Evolutionary conservation across 2,797 vertebrate genomes (phyloP), one percentile per base, ranked within the genome.

Genomic region (Sus cebifrons): DNA sequence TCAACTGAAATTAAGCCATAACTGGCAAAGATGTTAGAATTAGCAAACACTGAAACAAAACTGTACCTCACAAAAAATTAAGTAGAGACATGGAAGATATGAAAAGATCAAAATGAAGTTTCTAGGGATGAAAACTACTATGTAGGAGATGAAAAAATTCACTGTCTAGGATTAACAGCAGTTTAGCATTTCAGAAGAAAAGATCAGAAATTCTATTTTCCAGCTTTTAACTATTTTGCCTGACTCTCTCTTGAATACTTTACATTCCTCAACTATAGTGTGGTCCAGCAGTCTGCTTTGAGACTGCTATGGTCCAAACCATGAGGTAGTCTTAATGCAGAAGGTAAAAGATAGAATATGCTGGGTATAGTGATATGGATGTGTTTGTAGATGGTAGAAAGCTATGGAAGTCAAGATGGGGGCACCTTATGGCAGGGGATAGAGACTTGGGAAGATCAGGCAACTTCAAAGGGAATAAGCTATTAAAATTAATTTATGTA

Each of bases 71-170:
- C 21, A 91, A 75, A 91, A 92, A 92, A 29, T 87, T 77, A 82
- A 44, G n/a, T 7, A 92, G 52, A 95, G 64, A 78, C 21, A 74
- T 9, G 6, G 40, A 92, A 92, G 32, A 77, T 10, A 71, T 40
- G 23, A 89, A 95, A 95, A 94, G 36, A 56, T 10, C 17, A 62
- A 82, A 94, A 65, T 82, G 68, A 81, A 93, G 92, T 44, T 84
- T 92, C 70, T 73, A 92, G 36, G 89, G 52, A 58, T 83, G 82
- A 71, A 86, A 93, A 87, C 56, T 32, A 67, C 14, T 94, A 58
- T 27, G 14, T 27, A 18, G 12, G 21, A 90, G 21, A 78, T 58
- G 84, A 81, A 86, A 89, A 95, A 58, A 85, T 29, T 67, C 27
- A 91, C 49, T 73, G n/a, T 6, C 62, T 18, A 86, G 60, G 67